Evolutionary conservation across 2,113 vertebrate genomes (phyloP).

Genomic region (Ammospiza caudacuta): DNA sequence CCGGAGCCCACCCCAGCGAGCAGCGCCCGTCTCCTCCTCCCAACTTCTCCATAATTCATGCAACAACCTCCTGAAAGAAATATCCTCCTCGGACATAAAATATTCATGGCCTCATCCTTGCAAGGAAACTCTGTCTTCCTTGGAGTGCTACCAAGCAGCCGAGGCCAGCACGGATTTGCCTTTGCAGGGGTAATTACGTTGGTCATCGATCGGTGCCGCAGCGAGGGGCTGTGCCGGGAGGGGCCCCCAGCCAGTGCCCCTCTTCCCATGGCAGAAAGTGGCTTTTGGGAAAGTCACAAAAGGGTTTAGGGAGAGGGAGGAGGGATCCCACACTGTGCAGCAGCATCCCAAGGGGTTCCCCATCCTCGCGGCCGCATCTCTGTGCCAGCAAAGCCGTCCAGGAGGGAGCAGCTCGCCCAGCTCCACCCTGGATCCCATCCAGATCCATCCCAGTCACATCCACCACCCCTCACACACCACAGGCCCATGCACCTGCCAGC

Average conservation of each 20-base stretch:
- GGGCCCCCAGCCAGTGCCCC: neutral
- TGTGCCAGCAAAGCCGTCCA: accelerated
- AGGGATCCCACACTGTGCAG: accelerated
- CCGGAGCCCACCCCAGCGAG: neutral
- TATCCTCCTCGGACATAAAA: conserved; percentile 59
- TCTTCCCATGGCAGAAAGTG: accelerated
- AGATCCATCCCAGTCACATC: neutral
- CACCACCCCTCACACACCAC: neutral
- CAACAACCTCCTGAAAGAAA: conserved; percentile 52
- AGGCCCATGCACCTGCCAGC: neutral
- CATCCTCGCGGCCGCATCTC: neutral
- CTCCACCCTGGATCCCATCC: neutral
- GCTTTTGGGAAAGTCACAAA: neutral
- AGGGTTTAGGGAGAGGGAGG: neutral
- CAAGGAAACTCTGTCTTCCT: conserved; percentile 55
- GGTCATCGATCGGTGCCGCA: neutral
- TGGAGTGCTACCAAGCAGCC: neutral
- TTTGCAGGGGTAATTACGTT: conserved; percentile 25
- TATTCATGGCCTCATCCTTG: conserved; percentile 61
- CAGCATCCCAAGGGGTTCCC: neutral
- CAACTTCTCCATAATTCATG: conserved; percentile 68
- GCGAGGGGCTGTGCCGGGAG: neutral
- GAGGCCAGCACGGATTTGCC: conserved; percentile 31
- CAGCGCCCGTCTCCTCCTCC: neutral
- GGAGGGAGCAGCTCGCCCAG: neutral